Percentiles rank a stretch among this genome's conserved stretches.
These are phyloP conservation scores for Tipula vernalis DNA, from an alignment of 2,888 invertebrate species.

Conservation along the genomic window DNA sequence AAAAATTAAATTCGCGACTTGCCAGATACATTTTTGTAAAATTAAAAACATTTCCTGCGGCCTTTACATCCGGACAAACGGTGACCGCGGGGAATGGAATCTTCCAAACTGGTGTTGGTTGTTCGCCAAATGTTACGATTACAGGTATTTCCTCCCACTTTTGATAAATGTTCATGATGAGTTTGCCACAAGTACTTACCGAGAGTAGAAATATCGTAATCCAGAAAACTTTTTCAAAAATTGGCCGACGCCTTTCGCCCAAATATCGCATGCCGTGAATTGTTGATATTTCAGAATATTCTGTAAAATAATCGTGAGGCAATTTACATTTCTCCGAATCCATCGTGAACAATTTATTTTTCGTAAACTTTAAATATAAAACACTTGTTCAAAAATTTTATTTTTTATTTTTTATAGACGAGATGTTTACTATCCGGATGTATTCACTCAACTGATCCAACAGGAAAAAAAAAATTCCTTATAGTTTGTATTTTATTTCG, in stretches of 20 bases:
- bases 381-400: too few species aligned
- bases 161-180: slow-evolving; percentile 51
- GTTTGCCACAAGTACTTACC: slow-evolving; percentile 44
- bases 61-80: slow-evolving; percentile 16
- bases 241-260: slow-evolving; percentile 44
- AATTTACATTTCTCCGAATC: background rate
- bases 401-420: too few species aligned
- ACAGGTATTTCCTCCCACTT: slow-evolving; percentile 62
- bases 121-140: slow-evolving; percentile 52
- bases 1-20: background rate
- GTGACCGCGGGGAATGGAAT: slow-evolving; percentile 19
- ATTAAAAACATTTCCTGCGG: background rate
- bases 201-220: slow-evolving; percentile 45
- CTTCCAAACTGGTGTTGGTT: slow-evolving; percentile 36
- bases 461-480: background rate
- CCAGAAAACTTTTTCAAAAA: slow-evolving; percentile 52
- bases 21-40: background rate
- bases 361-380: too few species aligned
- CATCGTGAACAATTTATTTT: background rate
- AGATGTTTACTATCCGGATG: too few species aligned
- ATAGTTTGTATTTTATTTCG: background rate
- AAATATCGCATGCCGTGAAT: slow-evolving; percentile 50
- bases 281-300: slow-evolving; percentile 47
- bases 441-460: too few species aligned
- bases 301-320: slow-evolving; percentile 40